Evolutionary conservation across 2,113 vertebrate genomes (phyloP), one percentile per base, ranked within the genome.

Genomic region (Petromus typicus): DNA sequence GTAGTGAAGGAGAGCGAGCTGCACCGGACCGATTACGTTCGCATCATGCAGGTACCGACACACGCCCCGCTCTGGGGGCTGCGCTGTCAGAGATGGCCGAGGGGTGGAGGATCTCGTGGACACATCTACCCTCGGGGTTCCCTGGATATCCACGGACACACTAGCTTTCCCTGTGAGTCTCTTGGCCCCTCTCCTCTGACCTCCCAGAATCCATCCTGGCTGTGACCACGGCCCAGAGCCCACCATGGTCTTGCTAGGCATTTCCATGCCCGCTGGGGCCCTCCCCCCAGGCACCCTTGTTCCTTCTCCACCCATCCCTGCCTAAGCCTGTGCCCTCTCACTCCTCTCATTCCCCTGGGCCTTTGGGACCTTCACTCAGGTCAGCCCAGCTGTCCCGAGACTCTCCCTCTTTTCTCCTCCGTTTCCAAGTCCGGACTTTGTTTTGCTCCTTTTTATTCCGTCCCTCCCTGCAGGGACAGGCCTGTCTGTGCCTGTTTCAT

Each of bases 21-120:
- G 85, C 99, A 99, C 2, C 98, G 98, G 56, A 92, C 96, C 0
- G 98, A 99, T 83, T 99, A 99, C 0, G 90, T 97, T 90, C 99
- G 98, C 80, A 98, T 99, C 79, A 98, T 99, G 98, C 99, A 99
- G 99, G 99, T 99, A 97, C 95, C 2, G 11, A 40, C 7, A 0
- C 0, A 0, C n/a, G 16, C 56, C 22, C 30, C 11, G 0, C 84
- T n/a, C 3, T 20, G 0, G 59, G 13, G 48, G 5, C 57, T 0
- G 4, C 20, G 61, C 71, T 18, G 2, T 27, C 30, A 3, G 40
- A 32, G 59, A 45, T 0, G 18, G 75, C 59, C 0, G 6, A 51
- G 64, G 43, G 63, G 75, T 4, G 1, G 10, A 56, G 40, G 76
- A n/a, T 27, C 45, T 51, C 34, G 64, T 66, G 0, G 4, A 66